phyloP scores from a whole-genome alignment of 2,113 vertebrate genomes.

The Hippocampus barbouri region DNA sequence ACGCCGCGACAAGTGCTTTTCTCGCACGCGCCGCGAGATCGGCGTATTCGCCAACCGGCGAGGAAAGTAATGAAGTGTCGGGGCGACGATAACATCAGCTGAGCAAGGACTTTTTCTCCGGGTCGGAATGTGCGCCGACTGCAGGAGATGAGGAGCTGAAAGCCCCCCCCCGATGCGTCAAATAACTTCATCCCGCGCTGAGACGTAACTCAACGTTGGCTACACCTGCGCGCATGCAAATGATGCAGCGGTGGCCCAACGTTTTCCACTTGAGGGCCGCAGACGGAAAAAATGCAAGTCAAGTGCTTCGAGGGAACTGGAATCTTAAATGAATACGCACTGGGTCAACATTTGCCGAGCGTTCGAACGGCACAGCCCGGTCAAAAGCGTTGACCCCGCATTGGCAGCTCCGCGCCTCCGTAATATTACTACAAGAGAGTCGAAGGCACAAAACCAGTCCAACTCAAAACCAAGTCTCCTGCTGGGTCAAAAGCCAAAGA shows the following conservation, averaged over 20 bases:
- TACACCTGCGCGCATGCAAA: background rate
- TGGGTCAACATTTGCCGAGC: too few species aligned
- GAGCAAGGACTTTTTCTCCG: constrained; percentile 47
- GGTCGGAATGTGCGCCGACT: constrained; percentile 35
- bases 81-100: constrained; percentile 51
- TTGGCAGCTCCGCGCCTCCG: too few species aligned
- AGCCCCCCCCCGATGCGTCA: constrained; percentile 41
- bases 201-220: background rate
- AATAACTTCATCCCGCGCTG: constrained; percentile 46
- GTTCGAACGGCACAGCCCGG: too few species aligned
- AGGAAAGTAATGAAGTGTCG: constrained; percentile 1
- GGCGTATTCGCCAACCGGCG: background rate
- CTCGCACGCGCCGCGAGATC: constrained; percentile 24
- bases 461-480: too few species aligned
- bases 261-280: background rate
- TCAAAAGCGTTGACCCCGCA: too few species aligned
- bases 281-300: background rate
- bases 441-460: too few species aligned
- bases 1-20: constrained; percentile 55
- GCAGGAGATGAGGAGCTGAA: constrained; percentile 33
- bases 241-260: background rate
- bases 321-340: background rate
- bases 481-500: too few species aligned
- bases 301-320: too few species aligned
- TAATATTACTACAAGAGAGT: too few species aligned